phyloP scores from a whole-genome alignment of 2,888 invertebrate species.

The Xestia c-nigrum region DNA sequence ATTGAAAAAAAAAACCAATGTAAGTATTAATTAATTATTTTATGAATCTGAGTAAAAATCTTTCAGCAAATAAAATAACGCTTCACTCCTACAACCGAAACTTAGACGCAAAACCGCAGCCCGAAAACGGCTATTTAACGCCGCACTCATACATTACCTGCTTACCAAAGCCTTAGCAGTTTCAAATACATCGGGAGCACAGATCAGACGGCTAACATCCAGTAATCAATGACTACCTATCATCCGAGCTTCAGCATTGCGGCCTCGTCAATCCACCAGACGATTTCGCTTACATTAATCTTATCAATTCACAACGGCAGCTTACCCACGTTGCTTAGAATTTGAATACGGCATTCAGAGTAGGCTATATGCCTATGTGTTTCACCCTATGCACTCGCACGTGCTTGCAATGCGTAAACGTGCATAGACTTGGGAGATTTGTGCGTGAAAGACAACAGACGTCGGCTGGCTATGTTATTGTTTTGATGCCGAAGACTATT shows the following conservation, averaged over 20 bases:
- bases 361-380: constrained; percentile 59
- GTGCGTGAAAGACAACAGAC: constrained; percentile 69
- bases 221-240: constrained; percentile 74
- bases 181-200: constrained; percentile 49
- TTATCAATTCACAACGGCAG: constrained; percentile 83
- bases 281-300: constrained; percentile 80
- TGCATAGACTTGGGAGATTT: constrained; percentile 60
- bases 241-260: constrained; percentile 69
- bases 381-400: constrained; percentile 65
- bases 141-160: constrained; percentile 54
- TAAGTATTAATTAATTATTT: too few species aligned
- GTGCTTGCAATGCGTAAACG: constrained; percentile 65
- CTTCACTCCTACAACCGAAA: background rate
- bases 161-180: constrained; percentile 39
- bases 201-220: constrained; percentile 58
- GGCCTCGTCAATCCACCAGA: constrained; percentile 73
- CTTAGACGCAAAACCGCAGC: constrained; percentile 2
- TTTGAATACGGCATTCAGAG: constrained; percentile 81
- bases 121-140: constrained; percentile 11
- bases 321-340: constrained; percentile 78
- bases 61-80: background rate
- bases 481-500: constrained; percentile 28
- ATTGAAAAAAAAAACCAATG: too few species aligned
- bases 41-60: background rate
- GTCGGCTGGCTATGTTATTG: constrained; percentile 37